phyloP scores from a whole-genome alignment of 2,888 invertebrate genomes.

The Elegia similella region DNA sequence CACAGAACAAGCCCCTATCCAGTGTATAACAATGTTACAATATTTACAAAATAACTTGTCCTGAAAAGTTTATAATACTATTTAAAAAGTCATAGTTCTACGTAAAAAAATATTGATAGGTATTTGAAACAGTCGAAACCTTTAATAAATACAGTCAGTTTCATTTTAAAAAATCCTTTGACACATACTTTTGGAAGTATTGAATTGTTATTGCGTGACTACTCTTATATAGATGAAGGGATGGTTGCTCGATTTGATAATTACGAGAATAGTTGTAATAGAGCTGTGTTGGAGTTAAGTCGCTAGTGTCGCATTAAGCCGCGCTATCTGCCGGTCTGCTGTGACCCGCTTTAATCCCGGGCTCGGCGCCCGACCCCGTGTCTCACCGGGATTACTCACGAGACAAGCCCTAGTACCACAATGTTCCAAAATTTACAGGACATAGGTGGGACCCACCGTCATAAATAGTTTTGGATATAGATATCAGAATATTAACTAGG shows the following conservation, averaged over 20 bases:
- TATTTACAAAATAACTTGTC: too few relatives aligned
- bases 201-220: too few relatives aligned
- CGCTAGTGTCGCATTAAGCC: constrained; percentile 63
- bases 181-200: too few relatives aligned
- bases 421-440: constrained; percentile 32
- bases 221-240: constrained; percentile 33
- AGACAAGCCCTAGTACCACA: constrained; percentile 39
- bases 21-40: too few relatives aligned
- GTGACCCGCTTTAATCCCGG: constrained; percentile 51
- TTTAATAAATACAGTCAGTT: too few relatives aligned
- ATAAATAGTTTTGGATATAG: background rate
- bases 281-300: constrained; percentile 38
- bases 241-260: constrained; percentile 35
- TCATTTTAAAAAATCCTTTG: too few relatives aligned
- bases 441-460: constrained; percentile 19
- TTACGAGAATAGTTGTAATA: constrained; percentile 35
- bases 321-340: constrained; percentile 51
- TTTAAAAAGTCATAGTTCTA: too few relatives aligned
- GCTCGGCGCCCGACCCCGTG: constrained; percentile 48
- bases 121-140: too few relatives aligned
- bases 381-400: constrained; percentile 55
- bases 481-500: too few relatives aligned
- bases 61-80: too few relatives aligned
- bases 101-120: too few relatives aligned
- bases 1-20: too few relatives aligned